Evolutionary conservation across 2,888 invertebrate genomes (phyloP).

Genomic region (Sarcophaga subvicina): DNA sequence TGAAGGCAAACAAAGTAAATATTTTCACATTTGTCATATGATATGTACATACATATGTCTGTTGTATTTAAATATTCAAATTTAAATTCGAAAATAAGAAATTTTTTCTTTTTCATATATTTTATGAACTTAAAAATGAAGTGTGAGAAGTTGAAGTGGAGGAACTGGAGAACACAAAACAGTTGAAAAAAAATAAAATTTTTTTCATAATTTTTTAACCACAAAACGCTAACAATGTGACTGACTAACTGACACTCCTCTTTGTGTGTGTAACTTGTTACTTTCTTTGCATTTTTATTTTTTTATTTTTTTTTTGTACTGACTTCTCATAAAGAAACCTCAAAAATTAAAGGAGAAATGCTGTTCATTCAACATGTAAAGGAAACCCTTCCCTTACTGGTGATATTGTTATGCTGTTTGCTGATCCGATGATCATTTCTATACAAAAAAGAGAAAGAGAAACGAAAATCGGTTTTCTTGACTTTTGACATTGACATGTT

Average conservation of each 20-base stretch:
- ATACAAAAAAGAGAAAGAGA: neutral
- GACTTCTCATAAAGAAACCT: slow-evolving; percentile 28
- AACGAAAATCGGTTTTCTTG: slow-evolving; percentile 12
- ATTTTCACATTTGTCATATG: neutral
- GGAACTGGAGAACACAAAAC: neutral
- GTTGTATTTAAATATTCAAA: neutral
- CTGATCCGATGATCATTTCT: slow-evolving; percentile 40
- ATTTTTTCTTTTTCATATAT: slow-evolving; percentile 7
- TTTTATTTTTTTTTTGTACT: neutral
- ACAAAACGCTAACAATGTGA: slow-evolving; percentile 24
- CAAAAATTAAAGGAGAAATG: slow-evolving; percentile 10
- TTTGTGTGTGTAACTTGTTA: slow-evolving; percentile 45
- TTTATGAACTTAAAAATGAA: neutral
- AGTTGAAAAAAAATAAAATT: neutral
- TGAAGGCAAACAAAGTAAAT: neutral
- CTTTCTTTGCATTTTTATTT: slow-evolving; percentile 26
- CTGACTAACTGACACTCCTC: slow-evolving; percentile 48
- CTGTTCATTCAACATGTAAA: slow-evolving; percentile 3
- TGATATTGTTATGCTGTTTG: neutral
- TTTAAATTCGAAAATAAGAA: neutral
- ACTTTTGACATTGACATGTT: slow-evolving; percentile 68
- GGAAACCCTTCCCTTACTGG: slow-evolving; percentile 49
- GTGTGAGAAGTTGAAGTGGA: slow-evolving; percentile 25
- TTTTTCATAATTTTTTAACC: slow-evolving; percentile 24
- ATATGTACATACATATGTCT: neutral